phyloP scores from a whole-genome alignment of 1,140 invertebrate species.

The Vanessa atalanta region DNA sequence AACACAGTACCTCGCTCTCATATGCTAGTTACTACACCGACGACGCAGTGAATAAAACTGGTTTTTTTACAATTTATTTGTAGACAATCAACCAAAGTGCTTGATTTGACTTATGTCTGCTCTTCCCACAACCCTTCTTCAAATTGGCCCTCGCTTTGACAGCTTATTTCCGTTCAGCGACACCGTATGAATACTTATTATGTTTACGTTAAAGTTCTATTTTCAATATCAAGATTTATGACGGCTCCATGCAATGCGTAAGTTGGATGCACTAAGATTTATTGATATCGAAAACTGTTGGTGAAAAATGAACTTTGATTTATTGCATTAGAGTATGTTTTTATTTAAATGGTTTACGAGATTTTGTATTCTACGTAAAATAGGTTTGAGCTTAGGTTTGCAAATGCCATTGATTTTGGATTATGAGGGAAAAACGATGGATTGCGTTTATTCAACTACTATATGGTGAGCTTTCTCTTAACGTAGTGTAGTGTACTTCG shows the following conservation, averaged over 20 bases:
- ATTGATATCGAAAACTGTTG: neutral
- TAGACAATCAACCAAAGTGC: no score
- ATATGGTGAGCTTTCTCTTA: neutral
- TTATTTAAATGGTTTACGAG: neutral
- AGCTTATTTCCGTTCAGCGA: neutral
- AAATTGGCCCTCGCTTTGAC: constrained; percentile 1
- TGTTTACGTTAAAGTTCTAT: neutral
- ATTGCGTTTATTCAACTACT: neutral
- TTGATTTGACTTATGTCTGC: neutral
- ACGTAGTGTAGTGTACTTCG: no score
- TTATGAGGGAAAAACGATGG: constrained; percentile 7
- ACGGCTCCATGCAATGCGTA: neutral
- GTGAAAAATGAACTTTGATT: neutral
- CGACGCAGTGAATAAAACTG: no score
- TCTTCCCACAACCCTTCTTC: constrained; percentile 2
- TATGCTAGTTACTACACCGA: no score
- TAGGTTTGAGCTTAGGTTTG: neutral
- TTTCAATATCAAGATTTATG: neutral
- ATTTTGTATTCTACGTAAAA: neutral
- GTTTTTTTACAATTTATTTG: no score
- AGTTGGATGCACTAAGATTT: neutral
- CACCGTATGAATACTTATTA: neutral
- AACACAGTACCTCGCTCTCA: no score
- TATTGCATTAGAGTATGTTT: neutral
- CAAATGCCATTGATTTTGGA: constrained; percentile 23